Percentiles rank a stretch among this genome's conserved stretches.
phyloP scores from a whole-genome alignment of 2,113 vertebrate genomes.

The Oncorhynchus gorbuscha region DNA sequence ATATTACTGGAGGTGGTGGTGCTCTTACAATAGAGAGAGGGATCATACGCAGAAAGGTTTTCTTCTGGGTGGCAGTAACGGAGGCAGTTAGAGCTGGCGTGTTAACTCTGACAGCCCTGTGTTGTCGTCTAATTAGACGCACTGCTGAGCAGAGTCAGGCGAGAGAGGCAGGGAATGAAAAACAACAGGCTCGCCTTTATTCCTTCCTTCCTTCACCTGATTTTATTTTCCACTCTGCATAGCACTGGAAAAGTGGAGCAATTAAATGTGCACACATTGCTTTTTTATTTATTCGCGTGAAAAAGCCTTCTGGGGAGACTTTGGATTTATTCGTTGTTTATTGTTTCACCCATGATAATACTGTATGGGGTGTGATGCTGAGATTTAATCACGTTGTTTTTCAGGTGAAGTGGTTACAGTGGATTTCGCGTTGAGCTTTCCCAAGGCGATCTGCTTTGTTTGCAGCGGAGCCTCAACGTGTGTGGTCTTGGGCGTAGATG shows the following conservation, averaged over 20 bases:
- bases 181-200: slow-evolving; percentile 21
- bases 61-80: slow-evolving; percentile 3
- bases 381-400: slow-evolving; percentile 5
- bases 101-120: slow-evolving; percentile 27
- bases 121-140: slow-evolving; percentile 43
- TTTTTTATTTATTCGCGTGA: slow-evolving; percentile 15
- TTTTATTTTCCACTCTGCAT: slow-evolving; percentile 15
- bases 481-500: slow-evolving; percentile 2
- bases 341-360: not conserved
- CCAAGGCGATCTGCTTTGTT: slow-evolving; percentile 4
- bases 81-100: slow-evolving; percentile 7
- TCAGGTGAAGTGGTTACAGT: not conserved
- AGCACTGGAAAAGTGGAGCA: not conserved
- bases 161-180: not conserved
- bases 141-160: slow-evolving; percentile 15
- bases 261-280: not conserved
- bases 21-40: too few species aligned
- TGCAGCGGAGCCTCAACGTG: slow-evolving; percentile 19
- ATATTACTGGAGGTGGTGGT: not conserved
- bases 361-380: not conserved
- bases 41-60: slow-evolving; percentile 7
- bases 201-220: slow-evolving; percentile 5
- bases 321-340: slow-evolving; percentile 6
- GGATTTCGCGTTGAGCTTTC: slow-evolving; percentile 10
- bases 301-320: slow-evolving; percentile 12